A percentile compares a stretch with the other conserved stretches of the same genome.
Evolutionary conservation across 35 echinoderm and acorn worm species (phyloP).

Genomic region (Apostichopus californicus): DNA sequence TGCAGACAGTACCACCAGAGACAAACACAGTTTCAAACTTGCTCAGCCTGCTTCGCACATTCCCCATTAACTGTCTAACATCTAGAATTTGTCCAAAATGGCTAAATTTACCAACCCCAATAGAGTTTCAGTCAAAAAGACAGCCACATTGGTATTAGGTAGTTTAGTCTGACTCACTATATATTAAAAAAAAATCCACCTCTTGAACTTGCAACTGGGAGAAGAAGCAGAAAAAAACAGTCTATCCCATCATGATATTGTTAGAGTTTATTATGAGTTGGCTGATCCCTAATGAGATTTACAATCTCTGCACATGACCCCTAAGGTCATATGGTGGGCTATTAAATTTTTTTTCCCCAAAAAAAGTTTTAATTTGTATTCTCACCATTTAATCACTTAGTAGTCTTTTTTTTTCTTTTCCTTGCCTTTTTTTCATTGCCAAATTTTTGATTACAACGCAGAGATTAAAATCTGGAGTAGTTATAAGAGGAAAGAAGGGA

Average conservation of each 20-base stretch:
- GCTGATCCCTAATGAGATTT: constrained; percentile 43
- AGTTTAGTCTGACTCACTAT: background rate
- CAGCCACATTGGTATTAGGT: background rate
- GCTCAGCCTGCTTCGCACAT: no score
- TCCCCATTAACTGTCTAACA: no score
- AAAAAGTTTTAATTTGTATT: constrained; percentile 49
- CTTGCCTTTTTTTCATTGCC: constrained; percentile 6
- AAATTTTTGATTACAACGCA: constrained; percentile 36
- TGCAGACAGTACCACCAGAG: no score
- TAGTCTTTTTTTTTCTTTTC: background rate
- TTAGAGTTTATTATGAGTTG: background rate
- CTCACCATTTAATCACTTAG: constrained; percentile 38
- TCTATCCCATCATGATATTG: constrained; percentile 34
- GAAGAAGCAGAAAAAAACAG: background rate
- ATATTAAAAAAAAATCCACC: background rate
- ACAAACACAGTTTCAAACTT: no score
- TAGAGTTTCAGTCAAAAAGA: no score
- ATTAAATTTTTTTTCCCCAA: constrained; percentile 9
- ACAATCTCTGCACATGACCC: constrained; percentile 28
- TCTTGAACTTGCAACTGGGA: background rate
- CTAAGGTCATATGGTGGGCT: constrained; percentile 28
- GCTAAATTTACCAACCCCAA: no score
- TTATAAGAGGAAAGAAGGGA: background rate
- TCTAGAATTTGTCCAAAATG: no score
- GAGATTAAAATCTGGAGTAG: constrained; percentile 7